Conservation (phyloP, 2,888 invertebrate species). For the Phragmatobia fuliginosa region DNA sequence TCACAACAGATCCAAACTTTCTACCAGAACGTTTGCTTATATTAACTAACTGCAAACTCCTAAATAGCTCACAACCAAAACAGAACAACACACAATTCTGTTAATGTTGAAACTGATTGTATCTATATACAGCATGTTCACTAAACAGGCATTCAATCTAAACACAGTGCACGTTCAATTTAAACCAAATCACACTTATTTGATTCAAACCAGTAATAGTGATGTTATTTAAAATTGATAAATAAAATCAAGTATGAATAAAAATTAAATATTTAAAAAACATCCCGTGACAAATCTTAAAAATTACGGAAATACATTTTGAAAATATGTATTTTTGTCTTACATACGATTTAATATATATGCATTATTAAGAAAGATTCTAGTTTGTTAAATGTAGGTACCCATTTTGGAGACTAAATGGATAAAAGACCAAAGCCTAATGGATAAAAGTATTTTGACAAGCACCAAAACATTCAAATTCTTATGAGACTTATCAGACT, state of each 20-base stretch:
- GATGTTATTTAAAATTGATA: slow-evolving; percentile 32
- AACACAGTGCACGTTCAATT: slow-evolving; percentile 63
- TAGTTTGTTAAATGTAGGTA: no score
- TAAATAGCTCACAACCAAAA: slow-evolving; percentile 14
- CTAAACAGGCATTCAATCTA: slow-evolving; percentile 50
- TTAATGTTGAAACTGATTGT: slow-evolving; percentile 21
- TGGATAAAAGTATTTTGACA: no score
- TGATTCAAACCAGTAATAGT: slow-evolving; percentile 59
- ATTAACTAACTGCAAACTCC: slow-evolving; percentile 5
- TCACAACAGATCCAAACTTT: not conserved
- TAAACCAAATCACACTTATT: slow-evolving; percentile 69
- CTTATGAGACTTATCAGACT: no score
- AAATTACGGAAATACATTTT: not conserved
- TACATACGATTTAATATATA: no score
- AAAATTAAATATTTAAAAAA: not conserved
- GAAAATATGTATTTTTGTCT: no score
- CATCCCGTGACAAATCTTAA: not conserved
- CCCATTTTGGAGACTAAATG: no score
- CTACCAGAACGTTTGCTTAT: not conserved
- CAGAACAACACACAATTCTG: slow-evolving; percentile 14
- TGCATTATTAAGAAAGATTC: no score
- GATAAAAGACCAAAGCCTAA: no score
- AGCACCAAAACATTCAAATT: no score
- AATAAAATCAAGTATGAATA: not conserved
- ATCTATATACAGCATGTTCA: slow-evolving; percentile 23